Percentiles rank a stretch among this genome's conserved stretches.
Evolutionary conservation across 2,888 invertebrate genomes (phyloP).

Genomic region (Deroplatys truncata): DNA sequence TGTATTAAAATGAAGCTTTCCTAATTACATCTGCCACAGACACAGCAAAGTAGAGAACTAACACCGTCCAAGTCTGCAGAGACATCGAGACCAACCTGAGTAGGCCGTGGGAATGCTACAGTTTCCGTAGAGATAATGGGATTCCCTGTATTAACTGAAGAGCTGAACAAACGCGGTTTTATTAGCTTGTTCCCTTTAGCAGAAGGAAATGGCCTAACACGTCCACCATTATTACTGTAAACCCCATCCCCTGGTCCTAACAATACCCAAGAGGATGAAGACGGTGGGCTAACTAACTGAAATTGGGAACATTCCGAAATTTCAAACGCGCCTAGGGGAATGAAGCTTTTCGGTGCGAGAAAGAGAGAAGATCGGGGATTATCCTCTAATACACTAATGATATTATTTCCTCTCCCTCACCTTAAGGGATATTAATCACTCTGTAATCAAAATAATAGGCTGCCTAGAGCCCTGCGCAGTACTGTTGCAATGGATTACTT

Average conservation of each 20-base stretch:
- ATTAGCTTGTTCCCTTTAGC: neutral
- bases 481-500: neutral
- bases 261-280: neutral
- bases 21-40: no score
- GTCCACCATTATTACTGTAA: neutral
- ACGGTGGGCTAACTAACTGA: neutral
- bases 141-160: neutral
- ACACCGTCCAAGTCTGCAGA: no score
- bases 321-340: neutral
- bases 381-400: constrained; percentile 1
- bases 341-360: neutral
- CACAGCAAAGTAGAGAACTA: no score
- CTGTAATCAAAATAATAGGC: constrained; percentile 1
- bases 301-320: neutral
- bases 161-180: neutral
- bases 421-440: constrained; percentile 2
- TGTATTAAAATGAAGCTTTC: no score
- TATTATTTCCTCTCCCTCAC: neutral
- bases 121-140: neutral
- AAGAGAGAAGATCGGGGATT: neutral
- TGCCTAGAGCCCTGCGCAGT: neutral
- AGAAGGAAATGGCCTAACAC: neutral
- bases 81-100: no score
- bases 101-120: neutral
- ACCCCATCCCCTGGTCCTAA: neutral